Evolutionary conservation across 2,797 vertebrate genomes (phyloP), one percentile per base, ranked within the genome.

Genomic region (Moxostoma hubbsi): DNA sequence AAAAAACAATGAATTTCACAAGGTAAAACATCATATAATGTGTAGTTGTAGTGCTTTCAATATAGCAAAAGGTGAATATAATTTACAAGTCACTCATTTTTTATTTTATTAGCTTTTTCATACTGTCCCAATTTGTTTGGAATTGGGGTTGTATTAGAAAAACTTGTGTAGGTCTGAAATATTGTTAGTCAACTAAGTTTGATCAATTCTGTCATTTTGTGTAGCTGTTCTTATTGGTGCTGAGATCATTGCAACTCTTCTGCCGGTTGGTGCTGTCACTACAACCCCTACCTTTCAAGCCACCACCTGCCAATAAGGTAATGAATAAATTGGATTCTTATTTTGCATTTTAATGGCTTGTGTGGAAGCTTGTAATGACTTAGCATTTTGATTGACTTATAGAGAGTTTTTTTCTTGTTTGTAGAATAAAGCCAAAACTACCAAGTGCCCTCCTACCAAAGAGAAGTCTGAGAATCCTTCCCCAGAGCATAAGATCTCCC

Each of bases 221-320:
- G 11, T 88, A 99, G 98, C 87, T 99, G 47, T 97, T 99, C 85
- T 90, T 99, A 64, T 88, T 99, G 88, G 91, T 97, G 76, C 90
- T 99, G 43, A 93, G 97, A 86, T 96, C 96, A 5, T 88, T 99
- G 65, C 94, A 94, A 71, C 90, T 98, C 9, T 90, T 95, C 54
- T 97, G 95, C 82, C 95, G 98, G 16, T 91, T 99, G 2, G 96
- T 99, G 79, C 80, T 98, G 24, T 99, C 98, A 81, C 88, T 99
- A 12, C 97, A 98, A 84, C 97, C 98, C 0, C 2, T 98, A 88
- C 89, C 96, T 57, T 85, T 98, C 72, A 99, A 97, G 90, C 88
- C 89, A 1, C 84, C 90, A 1, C 62, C 86, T 73, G 62, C 62
- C n/a, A 18, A 53, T 45, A 73, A 79, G 62, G 77, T 79, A 45